Conservation (phyloP, 2,888 invertebrate genomes). For the Andrena camellia region DNA sequence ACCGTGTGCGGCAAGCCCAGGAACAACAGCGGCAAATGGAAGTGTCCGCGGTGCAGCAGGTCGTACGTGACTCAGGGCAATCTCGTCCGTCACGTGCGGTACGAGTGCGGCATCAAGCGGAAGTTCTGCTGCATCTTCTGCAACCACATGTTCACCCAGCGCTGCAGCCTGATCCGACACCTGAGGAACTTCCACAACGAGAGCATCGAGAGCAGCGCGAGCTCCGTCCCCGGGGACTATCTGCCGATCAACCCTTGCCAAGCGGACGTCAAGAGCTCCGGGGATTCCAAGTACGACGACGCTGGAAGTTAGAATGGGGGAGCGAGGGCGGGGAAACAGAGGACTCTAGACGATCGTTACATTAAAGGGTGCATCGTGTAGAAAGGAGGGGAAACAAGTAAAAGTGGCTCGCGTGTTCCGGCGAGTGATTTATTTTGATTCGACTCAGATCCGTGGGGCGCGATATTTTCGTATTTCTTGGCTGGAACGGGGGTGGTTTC, state of each 20-base stretch:
- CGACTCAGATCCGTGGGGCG: neutral
- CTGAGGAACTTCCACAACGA: constrained; percentile 75
- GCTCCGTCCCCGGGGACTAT: neutral
- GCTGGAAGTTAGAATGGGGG: neutral
- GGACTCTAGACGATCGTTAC: neutral
- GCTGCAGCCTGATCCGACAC: constrained; percentile 75
- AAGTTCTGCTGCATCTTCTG: constrained; percentile 86
- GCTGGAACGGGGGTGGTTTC: neutral
- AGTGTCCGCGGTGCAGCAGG: constrained; percentile 74
- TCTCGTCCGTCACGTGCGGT: constrained; percentile 87
- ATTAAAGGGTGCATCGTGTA: neutral
- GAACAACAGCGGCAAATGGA: constrained; percentile 64
- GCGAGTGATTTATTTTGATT: neutral
- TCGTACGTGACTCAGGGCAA: constrained; percentile 75
- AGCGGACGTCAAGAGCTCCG: constrained; percentile 16
- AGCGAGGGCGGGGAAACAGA: neutral
- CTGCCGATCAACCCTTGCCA: constrained; percentile 13
- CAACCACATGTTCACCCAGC: constrained; percentile 75
- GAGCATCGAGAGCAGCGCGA: constrained; percentile 21
- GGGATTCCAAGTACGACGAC: constrained; percentile 16
- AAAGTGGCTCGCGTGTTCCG: neutral
- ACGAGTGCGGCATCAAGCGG: constrained; percentile 89
- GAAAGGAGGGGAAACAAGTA: neutral
- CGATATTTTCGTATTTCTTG: neutral
- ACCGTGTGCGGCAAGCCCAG: constrained; percentile 71